Conservation (phyloP, 2,797 vertebrate species). For the Euphonia xanthogaster region DNA sequence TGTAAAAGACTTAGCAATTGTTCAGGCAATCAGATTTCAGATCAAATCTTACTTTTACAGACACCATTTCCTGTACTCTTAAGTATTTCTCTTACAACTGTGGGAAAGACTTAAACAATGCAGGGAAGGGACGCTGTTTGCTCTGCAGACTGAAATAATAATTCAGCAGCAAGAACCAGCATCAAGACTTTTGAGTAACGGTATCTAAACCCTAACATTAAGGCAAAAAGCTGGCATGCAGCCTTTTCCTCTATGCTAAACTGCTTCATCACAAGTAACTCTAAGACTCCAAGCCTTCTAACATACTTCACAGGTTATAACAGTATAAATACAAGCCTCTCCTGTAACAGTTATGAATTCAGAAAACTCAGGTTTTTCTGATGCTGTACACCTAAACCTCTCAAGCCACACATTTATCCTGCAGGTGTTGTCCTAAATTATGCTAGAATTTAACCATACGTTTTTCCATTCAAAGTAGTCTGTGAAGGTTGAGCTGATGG, state of each 20-base stretch:
- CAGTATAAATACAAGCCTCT: not conserved
- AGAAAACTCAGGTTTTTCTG: not conserved
- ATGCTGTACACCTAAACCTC: not conserved
- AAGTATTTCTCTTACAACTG: slow-evolving; percentile 3
- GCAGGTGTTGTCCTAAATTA: not conserved
- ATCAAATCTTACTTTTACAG: slow-evolving; percentile 6
- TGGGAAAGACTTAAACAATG: slow-evolving; percentile 21
- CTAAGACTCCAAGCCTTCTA: not conserved
- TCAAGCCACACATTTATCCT: not conserved
- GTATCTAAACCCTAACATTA: not conserved
- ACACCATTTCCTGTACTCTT: not conserved
- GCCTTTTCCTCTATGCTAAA: not conserved
- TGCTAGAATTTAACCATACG: not conserved
- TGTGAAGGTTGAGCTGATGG: too few species aligned
- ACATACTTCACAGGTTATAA: not conserved
- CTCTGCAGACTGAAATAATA: not conserved
- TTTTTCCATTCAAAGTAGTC: not conserved
- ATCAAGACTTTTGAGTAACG: not conserved
- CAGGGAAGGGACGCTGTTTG: slow-evolving; percentile 21
- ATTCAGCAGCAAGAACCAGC: not conserved
- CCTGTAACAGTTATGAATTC: not conserved
- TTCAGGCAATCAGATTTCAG: not conserved
- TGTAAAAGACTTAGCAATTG: not conserved
- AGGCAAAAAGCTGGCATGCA: not conserved
- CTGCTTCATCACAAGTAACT: not conserved